Conservation (phyloP, 2,113 vertebrate genomes). For the Muntiacus reevesi region DNA sequence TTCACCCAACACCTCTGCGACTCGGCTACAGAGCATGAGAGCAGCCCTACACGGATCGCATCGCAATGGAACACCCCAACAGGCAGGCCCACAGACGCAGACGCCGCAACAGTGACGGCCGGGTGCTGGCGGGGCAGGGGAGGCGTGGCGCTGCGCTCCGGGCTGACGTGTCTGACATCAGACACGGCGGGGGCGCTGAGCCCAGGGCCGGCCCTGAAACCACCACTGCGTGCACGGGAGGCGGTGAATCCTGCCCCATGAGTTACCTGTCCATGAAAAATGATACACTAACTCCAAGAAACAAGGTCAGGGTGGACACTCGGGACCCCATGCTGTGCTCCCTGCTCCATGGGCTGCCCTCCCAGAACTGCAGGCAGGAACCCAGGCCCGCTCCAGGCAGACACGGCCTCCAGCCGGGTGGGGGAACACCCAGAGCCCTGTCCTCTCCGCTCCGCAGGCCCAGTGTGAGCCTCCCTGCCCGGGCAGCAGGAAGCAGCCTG, state of each 20-base stretch:
- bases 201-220: neutral
- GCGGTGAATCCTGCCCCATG: neutral
- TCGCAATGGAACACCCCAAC: neutral
- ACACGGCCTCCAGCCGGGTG: neutral
- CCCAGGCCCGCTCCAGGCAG: fast-evolving
- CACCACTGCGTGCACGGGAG: neutral
- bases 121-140: too few relatives aligned
- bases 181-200: fast-evolving
- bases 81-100: neutral
- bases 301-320: neutral
- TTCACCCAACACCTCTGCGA: neutral
- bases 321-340: neutral
- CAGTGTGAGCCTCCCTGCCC: neutral
- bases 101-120: fast-evolving
- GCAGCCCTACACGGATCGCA: neutral
- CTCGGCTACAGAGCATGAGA: neutral
- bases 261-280: neutral
- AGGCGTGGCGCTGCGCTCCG: fast-evolving
- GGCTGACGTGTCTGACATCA: neutral
- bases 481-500: neutral
- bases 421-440: neutral
- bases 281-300: neutral
- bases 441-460: fast-evolving
- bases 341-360: neutral
- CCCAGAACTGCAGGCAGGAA: neutral